Percentiles rank a stretch among this genome's conserved stretches.
Conservation (phyloP, 2,113 vertebrate species). For the Delphinapterus leucas region DNA sequence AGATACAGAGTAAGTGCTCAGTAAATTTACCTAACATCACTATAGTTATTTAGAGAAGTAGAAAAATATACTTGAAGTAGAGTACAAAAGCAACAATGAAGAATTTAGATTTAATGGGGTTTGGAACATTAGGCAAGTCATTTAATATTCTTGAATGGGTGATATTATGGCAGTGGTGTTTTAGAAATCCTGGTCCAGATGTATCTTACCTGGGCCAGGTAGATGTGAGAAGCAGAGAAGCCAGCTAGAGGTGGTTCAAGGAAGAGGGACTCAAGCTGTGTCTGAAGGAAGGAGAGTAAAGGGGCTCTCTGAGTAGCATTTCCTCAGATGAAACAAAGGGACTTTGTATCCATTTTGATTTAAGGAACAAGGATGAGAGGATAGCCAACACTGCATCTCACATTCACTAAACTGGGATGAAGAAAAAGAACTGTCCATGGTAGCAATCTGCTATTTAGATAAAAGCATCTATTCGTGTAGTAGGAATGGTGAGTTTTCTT, state of each 20-base stretch:
- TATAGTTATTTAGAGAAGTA: not conserved
- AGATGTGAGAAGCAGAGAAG: not conserved
- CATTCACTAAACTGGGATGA: not conserved
- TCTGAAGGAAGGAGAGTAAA: not conserved
- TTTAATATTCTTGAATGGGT: not conserved
- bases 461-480: not conserved
- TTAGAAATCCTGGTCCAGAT: not conserved
- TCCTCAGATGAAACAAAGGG: not conserved
- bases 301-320: not conserved
- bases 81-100: not conserved
- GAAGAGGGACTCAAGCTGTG: not conserved
- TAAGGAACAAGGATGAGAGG: not conserved
- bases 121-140: not conserved
- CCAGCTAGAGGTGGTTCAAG: not conserved
- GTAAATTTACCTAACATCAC: not conserved
- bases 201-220: not conserved
- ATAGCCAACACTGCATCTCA: not conserved
- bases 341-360: not conserved
- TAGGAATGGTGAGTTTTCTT: not conserved
- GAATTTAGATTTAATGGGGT: not conserved
- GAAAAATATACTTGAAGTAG: not conserved
- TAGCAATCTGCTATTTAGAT: not conserved
- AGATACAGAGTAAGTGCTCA: not conserved
- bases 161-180: not conserved
- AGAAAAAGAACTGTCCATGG: not conserved